Evolutionary conservation across 2,797 vertebrate species (phyloP), one percentile per base, ranked within the genome.

Genomic region (Gymnothorax reevesii): DNA sequence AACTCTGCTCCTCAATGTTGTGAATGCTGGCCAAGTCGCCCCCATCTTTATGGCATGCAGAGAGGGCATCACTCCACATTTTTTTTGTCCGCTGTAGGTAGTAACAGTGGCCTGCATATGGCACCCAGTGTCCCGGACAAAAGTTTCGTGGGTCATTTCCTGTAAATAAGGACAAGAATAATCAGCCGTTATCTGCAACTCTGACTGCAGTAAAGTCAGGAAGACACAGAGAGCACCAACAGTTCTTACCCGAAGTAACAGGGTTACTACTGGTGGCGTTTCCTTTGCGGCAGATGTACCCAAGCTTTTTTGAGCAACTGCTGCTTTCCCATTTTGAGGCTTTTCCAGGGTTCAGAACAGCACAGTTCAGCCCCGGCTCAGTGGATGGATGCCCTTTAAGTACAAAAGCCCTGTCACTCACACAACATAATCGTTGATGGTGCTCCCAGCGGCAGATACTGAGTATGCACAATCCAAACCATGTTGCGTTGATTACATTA

Each of bases 1-100:
- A 99, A 91, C 97, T 98, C 89, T 98, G 97, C 88, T 99, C 98
- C 88, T 98, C 97, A 0, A 99, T 94, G 86, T 96, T 98, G 90
- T 96, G 96, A 69, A 99, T 95, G 89, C 97, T 99, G 0, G 96
- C 96, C 54, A 99, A 90, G 85, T 99, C 97, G 1, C 95, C 97
- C 54, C 96, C 97, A 27, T 98, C 97, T 89, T 96, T 98, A 86
- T 94, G 96, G 62, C 98, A 99, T 0, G 95, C 94, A 42, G 90
- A 89, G 92, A 97, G 87, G 1, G 98, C 97, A 0, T 98, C 96
- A 64, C 86, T 96, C 97, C 98, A 99, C 77, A 97, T 97, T 91
- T 94, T 96, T 69, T 94, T 90, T 33, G 88, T 94, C 86, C 95
- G 97, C 12, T 96, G 90, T 90, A 99, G 93, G 90, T 93, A 94